Evolutionary conservation across 1,140 invertebrate species (phyloP).

Genomic region (Drosophila tristis): DNA sequence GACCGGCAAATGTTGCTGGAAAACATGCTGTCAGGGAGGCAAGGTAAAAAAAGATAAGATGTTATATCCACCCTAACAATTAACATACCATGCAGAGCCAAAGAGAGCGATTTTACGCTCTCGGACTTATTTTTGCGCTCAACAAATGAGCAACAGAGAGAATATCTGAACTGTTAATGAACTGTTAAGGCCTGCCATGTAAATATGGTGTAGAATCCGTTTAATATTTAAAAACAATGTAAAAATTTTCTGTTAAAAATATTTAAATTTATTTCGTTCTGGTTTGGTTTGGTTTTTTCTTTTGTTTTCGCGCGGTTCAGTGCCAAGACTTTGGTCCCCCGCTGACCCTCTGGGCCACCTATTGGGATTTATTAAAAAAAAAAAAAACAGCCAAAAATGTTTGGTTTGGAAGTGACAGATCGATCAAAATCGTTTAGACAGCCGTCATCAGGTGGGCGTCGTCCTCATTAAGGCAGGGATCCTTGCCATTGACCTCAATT

Average conservation of each 20-base stretch:
- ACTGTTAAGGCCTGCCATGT: background rate
- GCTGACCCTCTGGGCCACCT: slow-evolving; percentile 14
- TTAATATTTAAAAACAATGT: background rate
- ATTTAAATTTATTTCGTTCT: slow-evolving; percentile 77
- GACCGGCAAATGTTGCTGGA: no score
- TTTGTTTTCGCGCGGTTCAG: slow-evolving; percentile 1
- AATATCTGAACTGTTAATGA: background rate
- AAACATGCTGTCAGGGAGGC: no score
- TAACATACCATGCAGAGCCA: no score
- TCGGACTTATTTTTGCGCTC: no score
- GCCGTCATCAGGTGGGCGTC: slow-evolving; percentile 77
- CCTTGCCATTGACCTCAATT: slow-evolving; percentile 65
- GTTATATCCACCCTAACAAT: no score
- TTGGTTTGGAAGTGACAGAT: background rate
- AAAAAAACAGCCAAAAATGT: slow-evolving; percentile 40
- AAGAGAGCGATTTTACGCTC: no score
- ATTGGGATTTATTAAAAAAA: slow-evolving; percentile 9
- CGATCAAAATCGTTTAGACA: slow-evolving; percentile 40
- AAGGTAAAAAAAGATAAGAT: no score
- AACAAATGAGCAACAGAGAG: no score
- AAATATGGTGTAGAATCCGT: background rate
- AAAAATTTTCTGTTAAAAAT: slow-evolving; percentile 52
- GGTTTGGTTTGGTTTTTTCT: slow-evolving; percentile 46
- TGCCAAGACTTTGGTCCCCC: slow-evolving; percentile 17
- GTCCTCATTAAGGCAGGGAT: slow-evolving; percentile 64